A percentile compares a stretch with the other conserved stretches of the same genome.
Evolutionary conservation across 1,140 invertebrate genomes (phyloP).

Genomic region (Macrobrachium nipponense): DNA sequence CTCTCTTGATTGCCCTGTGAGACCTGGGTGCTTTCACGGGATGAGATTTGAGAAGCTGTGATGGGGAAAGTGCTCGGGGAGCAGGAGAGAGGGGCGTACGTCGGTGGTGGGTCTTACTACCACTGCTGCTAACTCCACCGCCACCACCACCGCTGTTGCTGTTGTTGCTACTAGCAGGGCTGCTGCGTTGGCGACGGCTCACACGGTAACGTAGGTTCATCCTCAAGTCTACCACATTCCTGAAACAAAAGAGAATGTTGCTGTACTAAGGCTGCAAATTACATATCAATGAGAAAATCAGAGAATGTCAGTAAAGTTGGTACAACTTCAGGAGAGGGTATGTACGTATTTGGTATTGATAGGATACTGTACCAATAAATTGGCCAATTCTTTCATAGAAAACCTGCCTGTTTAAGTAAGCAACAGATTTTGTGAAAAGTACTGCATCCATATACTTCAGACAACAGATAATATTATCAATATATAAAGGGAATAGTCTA

Average conservation of each 20-base stretch:
- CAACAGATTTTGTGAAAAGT: no score
- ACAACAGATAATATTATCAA: no score
- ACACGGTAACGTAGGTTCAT: constrained; percentile 62
- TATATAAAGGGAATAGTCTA: no score
- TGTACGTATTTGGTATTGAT: no score
- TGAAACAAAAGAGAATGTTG: constrained; percentile 10
- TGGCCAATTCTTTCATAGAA: no score
- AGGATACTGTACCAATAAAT: no score
- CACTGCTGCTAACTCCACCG: constrained; percentile 33
- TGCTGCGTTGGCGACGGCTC: constrained; percentile 55
- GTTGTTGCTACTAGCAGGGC: constrained; percentile 56
- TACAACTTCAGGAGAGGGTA: no score
- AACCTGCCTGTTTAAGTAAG: no score
- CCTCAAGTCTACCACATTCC: constrained; percentile 53
- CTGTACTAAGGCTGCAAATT: not conserved
- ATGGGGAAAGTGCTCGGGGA: constrained; percentile 9
- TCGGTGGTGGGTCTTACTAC: constrained; percentile 37
- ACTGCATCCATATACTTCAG: no score
- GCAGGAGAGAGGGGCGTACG: constrained; percentile 49
- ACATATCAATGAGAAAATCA: not conserved
- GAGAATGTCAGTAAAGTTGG: not conserved
- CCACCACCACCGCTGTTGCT: constrained; percentile 54
- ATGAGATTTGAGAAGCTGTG: constrained; percentile 17
- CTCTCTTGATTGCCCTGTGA: constrained; percentile 46
- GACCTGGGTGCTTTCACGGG: constrained; percentile 40